phyloP scores from a whole-genome alignment of 2,113 vertebrate genomes.

The Charadrius vociferus region DNA sequence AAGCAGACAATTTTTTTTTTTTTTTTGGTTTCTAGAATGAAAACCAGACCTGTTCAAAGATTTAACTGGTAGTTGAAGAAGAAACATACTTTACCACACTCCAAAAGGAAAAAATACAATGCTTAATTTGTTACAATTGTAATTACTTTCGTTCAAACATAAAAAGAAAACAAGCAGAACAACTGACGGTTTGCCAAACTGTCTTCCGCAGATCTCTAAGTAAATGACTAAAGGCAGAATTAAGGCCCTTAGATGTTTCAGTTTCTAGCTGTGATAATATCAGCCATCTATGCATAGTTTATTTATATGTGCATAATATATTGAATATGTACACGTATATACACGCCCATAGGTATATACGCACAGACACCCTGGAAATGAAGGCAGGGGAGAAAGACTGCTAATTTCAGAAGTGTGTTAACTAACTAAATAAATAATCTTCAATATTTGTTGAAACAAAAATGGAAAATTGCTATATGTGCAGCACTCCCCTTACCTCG shows the following conservation, averaged over 20 bases:
- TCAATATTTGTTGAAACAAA: background rate
- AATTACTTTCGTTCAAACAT: constrained; percentile 59
- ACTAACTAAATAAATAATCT: background rate
- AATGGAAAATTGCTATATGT: background rate
- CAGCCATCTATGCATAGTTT: background rate
- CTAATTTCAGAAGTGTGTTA: background rate
- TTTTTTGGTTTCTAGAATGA: constrained; percentile 8
- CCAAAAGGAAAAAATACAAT: background rate
- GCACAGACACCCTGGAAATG: background rate
- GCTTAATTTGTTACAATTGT: constrained; percentile 49
- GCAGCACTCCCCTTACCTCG: background rate
- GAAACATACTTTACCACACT: background rate
- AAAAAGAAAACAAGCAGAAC: constrained; percentile 34
- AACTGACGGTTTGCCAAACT: constrained; percentile 38
- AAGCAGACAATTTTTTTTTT: background rate
- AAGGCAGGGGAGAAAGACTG: background rate
- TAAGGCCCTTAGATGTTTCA: background rate
- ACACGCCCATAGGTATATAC: background rate
- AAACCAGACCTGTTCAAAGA: background rate
- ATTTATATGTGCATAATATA: background rate
- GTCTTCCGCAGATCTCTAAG: constrained; percentile 29
- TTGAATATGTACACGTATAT: no score
- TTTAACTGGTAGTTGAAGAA: background rate
- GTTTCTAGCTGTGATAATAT: constrained; percentile 38
- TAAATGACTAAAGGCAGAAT: constrained; percentile 40